These are phyloP conservation scores for Chirona hameri DNA, from an alignment of 2,888 invertebrate genomes.

Conservation along the genomic window DNA sequence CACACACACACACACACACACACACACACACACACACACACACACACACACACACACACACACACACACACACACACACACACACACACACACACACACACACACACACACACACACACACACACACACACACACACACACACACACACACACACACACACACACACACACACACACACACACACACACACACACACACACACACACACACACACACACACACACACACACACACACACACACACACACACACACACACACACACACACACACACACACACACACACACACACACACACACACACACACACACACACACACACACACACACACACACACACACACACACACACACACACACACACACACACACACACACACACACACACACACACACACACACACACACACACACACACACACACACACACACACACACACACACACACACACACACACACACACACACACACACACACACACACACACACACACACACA, in stretches of 20 bases:
- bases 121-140: constrained; percentile 22
- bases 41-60: constrained; percentile 22
- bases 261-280: too few species aligned
- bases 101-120: constrained; percentile 3
- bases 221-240: too few species aligned
- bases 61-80: constrained; percentile 26
- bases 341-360: too few species aligned
- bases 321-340: too few species aligned
- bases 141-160: constrained; percentile 12
- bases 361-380: too few species aligned
- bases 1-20: constrained; percentile 24
- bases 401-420: too few species aligned
- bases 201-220: neutral
- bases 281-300: neutral
- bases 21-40: constrained; percentile 9
- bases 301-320: too few species aligned
- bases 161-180: constrained; percentile 22
- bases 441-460: too few species aligned
- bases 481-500: too few species aligned
- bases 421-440: too few species aligned
- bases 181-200: neutral
- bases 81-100: constrained; percentile 5
- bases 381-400: too few species aligned
- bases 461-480: too few species aligned
- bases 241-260: neutral